phyloP scores from a whole-genome alignment of 35 echinoderm and acorn worm species.

The Patiria miniata region DNA sequence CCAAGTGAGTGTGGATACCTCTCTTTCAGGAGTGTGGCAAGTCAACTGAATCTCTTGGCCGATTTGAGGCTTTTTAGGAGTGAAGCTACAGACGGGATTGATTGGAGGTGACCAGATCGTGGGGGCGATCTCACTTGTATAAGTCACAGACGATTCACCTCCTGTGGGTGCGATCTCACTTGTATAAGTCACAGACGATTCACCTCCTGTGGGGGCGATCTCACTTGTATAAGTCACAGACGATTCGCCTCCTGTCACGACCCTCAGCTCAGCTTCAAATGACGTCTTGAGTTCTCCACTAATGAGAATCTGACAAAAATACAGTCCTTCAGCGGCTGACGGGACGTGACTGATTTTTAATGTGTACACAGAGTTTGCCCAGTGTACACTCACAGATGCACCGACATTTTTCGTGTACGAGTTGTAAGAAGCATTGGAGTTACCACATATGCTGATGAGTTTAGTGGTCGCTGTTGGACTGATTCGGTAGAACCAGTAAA shows the following conservation, averaged over 20 bases:
- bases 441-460: no score
- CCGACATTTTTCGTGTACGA: no score
- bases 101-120: not conserved
- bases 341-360: no score
- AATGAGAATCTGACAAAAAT: no score
- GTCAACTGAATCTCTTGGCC: not conserved
- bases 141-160: not conserved
- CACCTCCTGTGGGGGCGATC: not conserved
- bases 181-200: not conserved
- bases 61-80: not conserved
- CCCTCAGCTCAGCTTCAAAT: no score
- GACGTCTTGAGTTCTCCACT: no score
- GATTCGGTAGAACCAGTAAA: no score
- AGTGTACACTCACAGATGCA: no score
- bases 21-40: not conserved
- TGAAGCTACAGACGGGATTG: not conserved
- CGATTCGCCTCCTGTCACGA: not conserved
- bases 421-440: no score
- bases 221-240: not conserved
- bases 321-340: not conserved
- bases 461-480: no score
- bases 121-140: not conserved
- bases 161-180: not conserved
- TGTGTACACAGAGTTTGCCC: no score
- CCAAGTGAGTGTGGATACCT: not conserved